Conservation (phyloP, 2,113 vertebrate genomes). For the Gnathonemus longibarbis region DNA sequence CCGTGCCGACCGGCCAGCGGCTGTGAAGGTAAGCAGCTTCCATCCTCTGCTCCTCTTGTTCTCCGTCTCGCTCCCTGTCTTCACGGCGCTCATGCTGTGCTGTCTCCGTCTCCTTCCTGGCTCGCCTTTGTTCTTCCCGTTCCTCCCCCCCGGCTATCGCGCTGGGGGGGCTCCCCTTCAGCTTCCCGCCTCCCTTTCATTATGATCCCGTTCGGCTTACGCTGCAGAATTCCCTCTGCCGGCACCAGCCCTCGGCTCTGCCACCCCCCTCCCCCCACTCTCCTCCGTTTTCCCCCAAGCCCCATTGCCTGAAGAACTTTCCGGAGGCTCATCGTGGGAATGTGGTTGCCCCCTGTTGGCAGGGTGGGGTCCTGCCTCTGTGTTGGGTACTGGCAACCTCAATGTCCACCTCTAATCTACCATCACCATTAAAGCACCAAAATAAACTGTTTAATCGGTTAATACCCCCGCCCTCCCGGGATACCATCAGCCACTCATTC, state of each 20-base stretch:
- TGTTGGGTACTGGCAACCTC: neutral
- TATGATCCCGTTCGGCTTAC: conserved; percentile 35
- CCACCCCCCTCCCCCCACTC: neutral
- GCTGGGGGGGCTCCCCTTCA: conserved; percentile 43
- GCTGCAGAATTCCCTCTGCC: conserved; percentile 28
- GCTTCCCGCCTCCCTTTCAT: conserved; percentile 40
- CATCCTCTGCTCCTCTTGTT: conserved; percentile 26
- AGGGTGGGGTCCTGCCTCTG: neutral
- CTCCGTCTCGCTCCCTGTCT: neutral
- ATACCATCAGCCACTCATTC: neutral
- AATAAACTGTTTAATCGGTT: neutral
- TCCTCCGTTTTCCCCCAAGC: neutral
- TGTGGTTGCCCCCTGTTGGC: neutral
- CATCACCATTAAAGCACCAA: neutral
- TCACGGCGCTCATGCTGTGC: conserved; percentile 26
- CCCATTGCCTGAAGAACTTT: neutral
- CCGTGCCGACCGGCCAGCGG: conserved; percentile 15
- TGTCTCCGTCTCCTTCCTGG: conserved; percentile 52
- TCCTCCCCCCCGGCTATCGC: conserved; percentile 38
- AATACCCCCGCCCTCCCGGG: neutral
- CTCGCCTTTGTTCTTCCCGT: conserved; percentile 45
- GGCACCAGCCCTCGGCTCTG: neutral
- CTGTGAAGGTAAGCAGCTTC: conserved; percentile 10
- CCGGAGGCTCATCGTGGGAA: neutral
- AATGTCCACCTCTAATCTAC: neutral